Base-by-base conservation (phyloP, 2,888 invertebrate genomes). In the Ariolimax columbianus region DNA sequence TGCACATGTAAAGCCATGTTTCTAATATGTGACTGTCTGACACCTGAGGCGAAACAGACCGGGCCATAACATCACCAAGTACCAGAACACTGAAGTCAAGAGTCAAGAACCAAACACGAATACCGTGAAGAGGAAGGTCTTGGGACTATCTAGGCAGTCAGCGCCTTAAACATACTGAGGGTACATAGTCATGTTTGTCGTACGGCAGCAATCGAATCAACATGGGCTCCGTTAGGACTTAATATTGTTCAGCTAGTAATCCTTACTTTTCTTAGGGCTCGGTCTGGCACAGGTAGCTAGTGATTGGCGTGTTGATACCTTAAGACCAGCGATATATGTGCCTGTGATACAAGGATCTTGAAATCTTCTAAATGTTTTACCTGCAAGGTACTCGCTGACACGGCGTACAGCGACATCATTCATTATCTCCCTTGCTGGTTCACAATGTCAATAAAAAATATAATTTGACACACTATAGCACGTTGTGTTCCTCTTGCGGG, bases 271-370 rank as follows among this genome's bases (percentile, higher is more conserved):
- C 38, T 70, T 19, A 33, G 1, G 19, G 38, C 19, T 70, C 14
- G 6, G n/a, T 11, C 63, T 11, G 63, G 23, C 14, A 17, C 23
- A 17, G 55, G 9, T 36, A 26, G 38, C 36, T 26, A 2, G 30
- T 77, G 77, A 77, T 47, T 77, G 77, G 77, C 77, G 77, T 77
- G 77, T 77, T 77, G 43, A 77, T 47, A 51, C 55, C 11, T 47
- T 55, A 70, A 77, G 77, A 30, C 77, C 51, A n/a, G 47, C 17
- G 51, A 77, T 77, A 51, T 77, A 30, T 77, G 17, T 14, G 33
- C n/a, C 11, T 51, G 55, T 14, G 55, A 77, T 77, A 77, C 51
- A 36, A 19, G 6, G 73, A 30, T 7, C 40, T 73, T n/a, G 40
- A 47, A 1, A 77, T 33, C 55, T 55, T 36, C 47, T 30, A 47